phyloP scores from a whole-genome alignment of 2,797 vertebrate genomes.

The Falco rusticolus region DNA sequence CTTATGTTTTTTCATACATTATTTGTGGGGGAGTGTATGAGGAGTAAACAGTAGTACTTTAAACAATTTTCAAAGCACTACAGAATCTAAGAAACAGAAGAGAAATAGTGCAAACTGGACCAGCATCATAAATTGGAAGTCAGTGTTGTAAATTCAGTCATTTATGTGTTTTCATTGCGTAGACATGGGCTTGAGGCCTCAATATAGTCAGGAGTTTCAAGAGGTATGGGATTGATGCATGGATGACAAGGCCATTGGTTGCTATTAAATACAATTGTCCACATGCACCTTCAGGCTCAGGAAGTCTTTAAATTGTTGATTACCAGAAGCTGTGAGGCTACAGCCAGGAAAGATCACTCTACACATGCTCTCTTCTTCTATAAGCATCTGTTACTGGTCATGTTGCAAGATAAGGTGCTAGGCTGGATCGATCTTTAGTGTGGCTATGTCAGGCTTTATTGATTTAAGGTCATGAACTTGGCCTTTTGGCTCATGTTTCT shows the following conservation, averaged over 20 bases:
- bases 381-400: slow-evolving; percentile 23
- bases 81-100: not conserved
- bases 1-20: not conserved
- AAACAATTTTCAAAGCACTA: not conserved
- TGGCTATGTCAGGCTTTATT: not conserved
- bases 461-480: slow-evolving; percentile 12
- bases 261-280: not conserved
- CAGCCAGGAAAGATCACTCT: slow-evolving; percentile 29
- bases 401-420: slow-evolving; percentile 1
- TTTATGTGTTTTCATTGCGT: not conserved
- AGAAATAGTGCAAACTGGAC: not conserved
- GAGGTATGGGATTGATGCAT: not conserved
- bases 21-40: not conserved
- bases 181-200: not conserved
- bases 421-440: not conserved
- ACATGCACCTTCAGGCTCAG: not conserved
- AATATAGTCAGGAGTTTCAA: not conserved
- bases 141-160: not conserved
- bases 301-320: not conserved
- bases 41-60: not conserved
- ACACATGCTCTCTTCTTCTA: not conserved
- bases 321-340: not conserved
- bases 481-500: not conserved
- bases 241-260: not conserved
- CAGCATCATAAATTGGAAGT: not conserved